phyloP scores from a whole-genome alignment of 1,140 invertebrate genomes.

The Brachionus asplanchnoidis region DNA sequence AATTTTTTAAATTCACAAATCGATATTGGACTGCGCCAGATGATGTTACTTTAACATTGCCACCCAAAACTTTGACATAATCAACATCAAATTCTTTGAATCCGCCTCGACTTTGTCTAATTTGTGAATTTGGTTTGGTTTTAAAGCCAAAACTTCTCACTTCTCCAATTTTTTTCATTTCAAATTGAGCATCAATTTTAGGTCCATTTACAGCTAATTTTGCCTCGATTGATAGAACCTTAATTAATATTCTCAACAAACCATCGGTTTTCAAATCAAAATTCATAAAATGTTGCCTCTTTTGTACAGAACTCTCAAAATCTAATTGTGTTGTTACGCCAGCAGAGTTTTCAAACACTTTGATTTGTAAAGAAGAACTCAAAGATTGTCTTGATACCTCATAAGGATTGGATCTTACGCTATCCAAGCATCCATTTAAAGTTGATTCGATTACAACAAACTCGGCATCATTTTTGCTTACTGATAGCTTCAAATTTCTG shows the following conservation, averaged over 20 bases:
- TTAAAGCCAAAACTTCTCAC: neutral
- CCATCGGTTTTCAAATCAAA: constrained; percentile 18
- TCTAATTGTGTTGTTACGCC: neutral
- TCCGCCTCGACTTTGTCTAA: neutral
- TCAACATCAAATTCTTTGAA: constrained; percentile 32
- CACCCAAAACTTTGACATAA: neutral
- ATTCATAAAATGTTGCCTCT: neutral
- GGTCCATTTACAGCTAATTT: neutral
- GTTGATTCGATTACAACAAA: neutral
- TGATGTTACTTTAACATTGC: neutral
- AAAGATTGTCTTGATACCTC: constrained; percentile 25
- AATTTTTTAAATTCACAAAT: constrained; percentile 22
- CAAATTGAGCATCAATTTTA: neutral
- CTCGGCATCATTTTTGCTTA: neutral
- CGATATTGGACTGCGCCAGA: neutral
- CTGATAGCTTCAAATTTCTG: neutral
- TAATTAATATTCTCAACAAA: neutral
- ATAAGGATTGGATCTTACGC: neutral
- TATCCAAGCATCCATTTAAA: neutral
- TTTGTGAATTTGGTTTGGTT: neutral
- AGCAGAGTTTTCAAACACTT: constrained; percentile 14
- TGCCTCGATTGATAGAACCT: neutral
- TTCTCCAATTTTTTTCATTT: constrained; percentile 36
- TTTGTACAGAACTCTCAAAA: neutral
- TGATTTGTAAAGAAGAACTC: neutral